Conservation (phyloP, 2,113 vertebrate genomes). For the Lepus europaeus region DNA sequence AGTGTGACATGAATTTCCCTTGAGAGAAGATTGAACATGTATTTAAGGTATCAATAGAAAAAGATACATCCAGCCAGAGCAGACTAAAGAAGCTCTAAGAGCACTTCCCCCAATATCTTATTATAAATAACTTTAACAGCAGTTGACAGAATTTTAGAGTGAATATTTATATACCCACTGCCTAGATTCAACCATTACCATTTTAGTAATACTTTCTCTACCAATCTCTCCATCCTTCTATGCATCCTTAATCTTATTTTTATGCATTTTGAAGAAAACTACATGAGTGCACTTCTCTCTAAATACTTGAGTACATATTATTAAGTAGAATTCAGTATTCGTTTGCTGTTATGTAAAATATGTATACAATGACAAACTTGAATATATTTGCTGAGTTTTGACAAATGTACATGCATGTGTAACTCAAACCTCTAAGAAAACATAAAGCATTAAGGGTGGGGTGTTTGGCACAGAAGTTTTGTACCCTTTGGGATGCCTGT, state of each 20-base stretch:
- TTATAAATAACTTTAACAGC: neutral
- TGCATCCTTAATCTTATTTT: neutral
- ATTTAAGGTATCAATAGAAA: conserved; percentile 14
- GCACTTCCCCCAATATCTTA: neutral
- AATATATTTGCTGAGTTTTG: conserved; percentile 1
- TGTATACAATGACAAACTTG: neutral
- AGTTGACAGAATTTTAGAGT: neutral
- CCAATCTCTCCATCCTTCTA: neutral
- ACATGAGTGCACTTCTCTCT: neutral
- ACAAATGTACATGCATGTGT: neutral
- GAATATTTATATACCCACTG: neutral
- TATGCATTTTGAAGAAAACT: neutral
- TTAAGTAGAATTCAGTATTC: conserved; percentile 2
- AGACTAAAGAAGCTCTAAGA: neutral
- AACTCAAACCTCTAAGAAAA: neutral
- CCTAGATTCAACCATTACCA: neutral
- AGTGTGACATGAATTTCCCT: neutral
- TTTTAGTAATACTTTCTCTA: neutral
- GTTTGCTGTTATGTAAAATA: neutral
- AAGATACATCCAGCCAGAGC: neutral
- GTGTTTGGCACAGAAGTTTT: no score
- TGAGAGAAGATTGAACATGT: neutral
- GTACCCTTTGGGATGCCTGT: no score
- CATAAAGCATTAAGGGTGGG: neutral
- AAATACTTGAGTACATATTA: neutral